Percentiles rank a stretch among this genome's conserved stretches.
Conservation (phyloP, 1,140 invertebrate species). For the Diorhabda sublineata region DNA sequence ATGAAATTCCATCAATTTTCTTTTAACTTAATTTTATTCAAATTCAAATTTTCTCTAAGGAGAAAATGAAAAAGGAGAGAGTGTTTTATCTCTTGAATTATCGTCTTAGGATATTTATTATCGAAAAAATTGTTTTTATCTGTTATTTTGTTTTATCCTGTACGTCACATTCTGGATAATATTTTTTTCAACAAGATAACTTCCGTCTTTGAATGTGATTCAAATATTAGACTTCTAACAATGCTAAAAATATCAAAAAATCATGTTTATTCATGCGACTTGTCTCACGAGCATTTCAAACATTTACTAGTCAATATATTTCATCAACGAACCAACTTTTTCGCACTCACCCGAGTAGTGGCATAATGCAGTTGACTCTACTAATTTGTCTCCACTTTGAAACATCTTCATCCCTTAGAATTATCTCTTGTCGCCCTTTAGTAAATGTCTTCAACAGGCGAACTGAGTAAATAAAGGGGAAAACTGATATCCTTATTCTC, state of each 20-base stretch:
- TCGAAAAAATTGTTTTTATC: too few relatives aligned
- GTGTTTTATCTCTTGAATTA: too few relatives aligned
- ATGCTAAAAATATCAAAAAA: not conserved
- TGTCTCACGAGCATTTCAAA: not conserved
- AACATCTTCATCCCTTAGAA: not conserved
- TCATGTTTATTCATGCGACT: not conserved
- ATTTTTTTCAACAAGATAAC: too few relatives aligned
- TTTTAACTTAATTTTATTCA: too few relatives aligned
- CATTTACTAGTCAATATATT: not conserved
- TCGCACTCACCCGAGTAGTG: not conserved
- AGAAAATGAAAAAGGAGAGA: too few relatives aligned
- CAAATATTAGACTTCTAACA: not conserved
- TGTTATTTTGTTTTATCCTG: too few relatives aligned
- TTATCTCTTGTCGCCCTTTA: slow-evolving; percentile 2
- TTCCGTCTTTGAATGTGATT: too few relatives aligned
- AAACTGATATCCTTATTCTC: slow-evolving; percentile 1
- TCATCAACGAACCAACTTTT: not conserved
- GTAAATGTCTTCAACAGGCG: slow-evolving; percentile 1
- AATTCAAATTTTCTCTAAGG: too few relatives aligned
- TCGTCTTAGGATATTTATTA: too few relatives aligned
- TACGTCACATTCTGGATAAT: too few relatives aligned
- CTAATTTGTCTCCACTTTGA: slow-evolving; percentile 2
- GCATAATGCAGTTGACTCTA: slow-evolving; percentile 1
- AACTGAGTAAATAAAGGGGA: not conserved
- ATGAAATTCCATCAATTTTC: too few relatives aligned